Conservation (phyloP, 2,797 vertebrate genomes). For the Artibeus lituratus region DNA sequence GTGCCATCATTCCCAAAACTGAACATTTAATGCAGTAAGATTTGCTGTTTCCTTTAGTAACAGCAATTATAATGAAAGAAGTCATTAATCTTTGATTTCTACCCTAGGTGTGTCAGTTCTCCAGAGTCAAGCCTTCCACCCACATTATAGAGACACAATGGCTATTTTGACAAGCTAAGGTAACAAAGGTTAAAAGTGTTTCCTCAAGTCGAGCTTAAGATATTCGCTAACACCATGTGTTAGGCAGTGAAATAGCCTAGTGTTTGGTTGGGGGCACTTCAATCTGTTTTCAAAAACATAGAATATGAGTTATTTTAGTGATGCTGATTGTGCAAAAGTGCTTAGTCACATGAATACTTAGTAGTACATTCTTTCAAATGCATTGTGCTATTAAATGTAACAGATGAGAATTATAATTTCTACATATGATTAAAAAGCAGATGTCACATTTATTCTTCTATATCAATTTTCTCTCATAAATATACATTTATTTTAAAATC, state of each 20-base stretch:
- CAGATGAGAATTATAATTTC: conserved; percentile 61
- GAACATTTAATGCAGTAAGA: background rate
- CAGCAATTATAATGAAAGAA: background rate
- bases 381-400: conserved; percentile 61
- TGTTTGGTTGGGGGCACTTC: background rate
- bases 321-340: conserved; percentile 44
- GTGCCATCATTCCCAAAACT: background rate
- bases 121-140: background rate
- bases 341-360: conserved; percentile 58
- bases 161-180: background rate
- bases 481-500: conserved; percentile 31
- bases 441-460: conserved; percentile 50
- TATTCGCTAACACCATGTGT: background rate
- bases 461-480: background rate
- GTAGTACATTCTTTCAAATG: conserved; percentile 38
- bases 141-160: background rate
- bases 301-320: conserved; percentile 54
- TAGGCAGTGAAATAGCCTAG: background rate
- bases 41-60: background rate
- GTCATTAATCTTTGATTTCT: background rate
- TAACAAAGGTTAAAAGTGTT: background rate
- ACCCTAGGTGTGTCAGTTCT: background rate
- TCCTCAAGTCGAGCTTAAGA: background rate
- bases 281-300: conserved; percentile 39
- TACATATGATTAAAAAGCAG: conserved; percentile 70